Base-by-base conservation (phyloP, 2,888 invertebrate species). In the Clepsis dumicolana region DNA sequence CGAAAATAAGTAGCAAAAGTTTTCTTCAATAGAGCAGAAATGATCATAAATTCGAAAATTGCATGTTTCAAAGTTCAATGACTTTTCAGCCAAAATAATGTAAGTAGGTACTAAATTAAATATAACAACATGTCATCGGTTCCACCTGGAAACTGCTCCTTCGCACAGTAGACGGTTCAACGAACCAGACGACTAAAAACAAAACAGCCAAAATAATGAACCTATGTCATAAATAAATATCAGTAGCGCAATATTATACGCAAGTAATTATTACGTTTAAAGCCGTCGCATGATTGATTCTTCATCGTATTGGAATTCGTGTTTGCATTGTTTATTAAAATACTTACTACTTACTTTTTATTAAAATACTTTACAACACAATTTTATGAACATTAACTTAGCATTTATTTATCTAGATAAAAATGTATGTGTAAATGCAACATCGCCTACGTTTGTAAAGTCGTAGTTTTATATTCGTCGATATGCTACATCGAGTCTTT, bases 101-200 rank as follows among this genome's bases (percentile, higher is more conserved):
- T n/a, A n/a, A n/a, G n/a, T n/a, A n/a, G n/a, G 7, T 35, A 56
- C 32, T 3, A 21, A 56, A 25, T 48, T 62, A 48, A 62, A 50
- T 62, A 48, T 62, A 67, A 48, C 53, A 41, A 60, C 29, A 38
- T 67, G 56, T 62, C 62, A 24, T 67, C 62, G 50, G 38, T 62
- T 50, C 56, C 67, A 64, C 63, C 59, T 64, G 63, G 63, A 59
- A 29, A 68, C 52, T 52, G 59, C 59, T 44, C 57, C 63, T 59
- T 59, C 41, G 21, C 57, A 27, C 38, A 41, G 48, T 12, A 44
- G 44, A 32, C 50, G 25, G 63, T 29, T 64, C 50, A 59, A 64
- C 24, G 68, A 67, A 59, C 68, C 63, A 68, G 59, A 64, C 59
- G 8, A 57, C 52, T 64, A 57, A 41, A 59, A 50, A 65, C 59